Evolutionary conservation across 2,113 vertebrate genomes (phyloP), one percentile per base, ranked within the genome.

Genomic region (Mustela nigripes): DNA sequence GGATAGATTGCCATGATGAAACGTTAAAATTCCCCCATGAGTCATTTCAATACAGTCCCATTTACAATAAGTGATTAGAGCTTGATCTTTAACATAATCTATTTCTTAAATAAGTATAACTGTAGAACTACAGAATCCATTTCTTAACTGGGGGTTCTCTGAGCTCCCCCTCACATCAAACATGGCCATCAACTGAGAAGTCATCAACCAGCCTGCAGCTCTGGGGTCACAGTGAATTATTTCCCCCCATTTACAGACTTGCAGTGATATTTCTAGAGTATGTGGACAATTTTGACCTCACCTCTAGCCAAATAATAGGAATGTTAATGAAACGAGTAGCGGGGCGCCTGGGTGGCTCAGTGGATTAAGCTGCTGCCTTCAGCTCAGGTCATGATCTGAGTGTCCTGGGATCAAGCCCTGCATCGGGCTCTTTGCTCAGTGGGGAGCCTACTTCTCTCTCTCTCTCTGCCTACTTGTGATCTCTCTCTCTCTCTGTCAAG

Each of bases 21-120:
- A 96, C 73, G 81, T 14, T 88, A 60, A 89, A 89, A 86, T 78
- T 89, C 28, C 81, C n/a, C n/a, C 10, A 24, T 9, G 86, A 95
- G 65, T 60, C 85, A 69, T 92, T 96, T 71, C 53, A 62, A 36
- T 33, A 81, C 3, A 62, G 50, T 56, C 18, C 7, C 58, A 67
- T 50, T 91, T 94, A 62, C 11, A 63, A 42, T 7, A 84, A 84
- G 42, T 56, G 83, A 84, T 88, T 94, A 80, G 63, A 96, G 69
- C 31, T 95, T 89, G 78, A n/a, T 97, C 63, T 82, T 91, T 89
- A 80, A 50, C 36, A 28, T 83, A 71, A 63, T 58, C 11, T 73
- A 39, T 67, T 95, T 96, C 69, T 79, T 89, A 87, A 92, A 39
- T 79, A 94, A 95, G 1, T 94, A 4, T 67, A 83, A 81, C 21